Evolutionary conservation across 1,140 invertebrate species (phyloP).

Genomic region (Camponotus pennsylvanicus): DNA sequence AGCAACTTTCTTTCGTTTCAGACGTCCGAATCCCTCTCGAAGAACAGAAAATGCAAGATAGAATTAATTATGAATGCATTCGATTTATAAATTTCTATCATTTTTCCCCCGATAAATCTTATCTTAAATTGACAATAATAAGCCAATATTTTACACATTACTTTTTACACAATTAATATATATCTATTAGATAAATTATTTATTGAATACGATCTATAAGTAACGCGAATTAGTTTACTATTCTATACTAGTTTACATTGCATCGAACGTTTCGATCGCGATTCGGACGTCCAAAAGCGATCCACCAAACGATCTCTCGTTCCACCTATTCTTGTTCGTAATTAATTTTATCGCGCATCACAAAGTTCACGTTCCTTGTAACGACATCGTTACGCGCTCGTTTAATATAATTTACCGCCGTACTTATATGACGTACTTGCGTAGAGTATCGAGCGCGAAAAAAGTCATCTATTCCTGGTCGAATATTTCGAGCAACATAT

Average conservation of each 20-base stretch:
- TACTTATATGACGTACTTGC: slow-evolving; percentile 34
- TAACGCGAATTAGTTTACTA: slow-evolving; percentile 35
- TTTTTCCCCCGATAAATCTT: background rate
- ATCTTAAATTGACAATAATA: background rate
- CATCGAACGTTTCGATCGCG: background rate
- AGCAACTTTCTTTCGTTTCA: background rate
- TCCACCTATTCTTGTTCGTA: background rate
- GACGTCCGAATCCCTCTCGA: slow-evolving; percentile 27
- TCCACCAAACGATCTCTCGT: slow-evolving; percentile 14
- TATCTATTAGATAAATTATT: slow-evolving; percentile 13
- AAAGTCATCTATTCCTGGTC: slow-evolving; percentile 16
- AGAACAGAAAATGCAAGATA: slow-evolving; percentile 62
- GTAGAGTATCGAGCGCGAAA: background rate
- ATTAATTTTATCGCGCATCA: slow-evolving; percentile 5
- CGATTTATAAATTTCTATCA: background rate
- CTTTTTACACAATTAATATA: background rate
- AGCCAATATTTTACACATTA: background rate
- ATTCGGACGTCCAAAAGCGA: slow-evolving; percentile 27
- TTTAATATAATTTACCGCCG: slow-evolving; percentile 6
- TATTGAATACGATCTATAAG: background rate
- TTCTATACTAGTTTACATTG: background rate
- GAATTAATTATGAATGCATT: slow-evolving; percentile 73
- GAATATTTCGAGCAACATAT: slow-evolving; percentile 10
- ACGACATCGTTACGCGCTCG: background rate
- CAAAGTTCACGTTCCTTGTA: slow-evolving; percentile 1